phyloP scores from a whole-genome alignment of 2,113 vertebrate genomes.

The Stegastes partitus region DNA sequence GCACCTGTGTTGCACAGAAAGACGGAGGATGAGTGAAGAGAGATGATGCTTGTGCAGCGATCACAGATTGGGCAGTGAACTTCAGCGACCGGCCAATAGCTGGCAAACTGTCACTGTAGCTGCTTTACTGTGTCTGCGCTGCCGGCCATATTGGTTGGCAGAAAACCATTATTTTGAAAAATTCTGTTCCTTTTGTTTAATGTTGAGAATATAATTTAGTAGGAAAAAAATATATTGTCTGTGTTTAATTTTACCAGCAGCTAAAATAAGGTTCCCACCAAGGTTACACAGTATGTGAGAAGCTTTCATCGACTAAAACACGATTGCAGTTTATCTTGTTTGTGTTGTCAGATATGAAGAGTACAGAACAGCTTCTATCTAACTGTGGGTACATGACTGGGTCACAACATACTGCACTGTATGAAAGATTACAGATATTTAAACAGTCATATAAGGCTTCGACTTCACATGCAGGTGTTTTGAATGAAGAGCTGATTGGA shows the following conservation, averaged over 20 bases:
- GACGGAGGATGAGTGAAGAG: not conserved
- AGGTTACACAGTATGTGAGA: not conserved
- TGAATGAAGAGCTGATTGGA: not conserved
- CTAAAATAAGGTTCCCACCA: not conserved
- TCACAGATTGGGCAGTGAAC: conserved; percentile 1
- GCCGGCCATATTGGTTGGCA: not conserved
- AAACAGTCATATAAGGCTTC: not conserved
- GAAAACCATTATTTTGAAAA: conserved; percentile 5
- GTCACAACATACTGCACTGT: not conserved
- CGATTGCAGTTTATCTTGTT: conserved; percentile 9
- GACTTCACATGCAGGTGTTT: not conserved
- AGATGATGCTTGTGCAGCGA: conserved; percentile 24
- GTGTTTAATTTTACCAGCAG: conserved; percentile 17
- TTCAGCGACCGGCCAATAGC: not conserved
- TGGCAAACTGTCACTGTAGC: no score
- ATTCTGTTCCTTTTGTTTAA: not conserved
- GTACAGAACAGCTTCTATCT: not conserved
- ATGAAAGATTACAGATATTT: not conserved
- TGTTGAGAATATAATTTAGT: not conserved
- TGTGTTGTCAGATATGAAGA: not conserved
- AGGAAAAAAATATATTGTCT: not conserved
- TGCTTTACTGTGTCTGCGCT: not conserved
- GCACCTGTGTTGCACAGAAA: conserved; percentile 12
- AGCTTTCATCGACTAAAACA: not conserved
- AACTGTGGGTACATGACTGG: not conserved